Conservation (phyloP, 1,140 invertebrate genomes). For the Pristionchus pacificus region DNA sequence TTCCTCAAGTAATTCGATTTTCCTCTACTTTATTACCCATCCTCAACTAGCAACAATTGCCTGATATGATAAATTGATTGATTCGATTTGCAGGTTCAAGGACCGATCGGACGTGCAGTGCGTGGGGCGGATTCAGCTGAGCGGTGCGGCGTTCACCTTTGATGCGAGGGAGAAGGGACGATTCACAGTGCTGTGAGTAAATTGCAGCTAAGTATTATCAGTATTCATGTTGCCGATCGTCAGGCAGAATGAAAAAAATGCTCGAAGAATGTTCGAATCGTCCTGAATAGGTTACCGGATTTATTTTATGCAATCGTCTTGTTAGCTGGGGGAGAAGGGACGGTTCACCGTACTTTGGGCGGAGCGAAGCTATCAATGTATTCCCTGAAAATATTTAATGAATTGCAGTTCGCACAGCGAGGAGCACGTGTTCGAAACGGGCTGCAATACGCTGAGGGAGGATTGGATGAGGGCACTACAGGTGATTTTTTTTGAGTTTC, state of each 20-base stretch:
- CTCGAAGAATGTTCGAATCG: too few relatives aligned
- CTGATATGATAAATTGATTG: neutral
- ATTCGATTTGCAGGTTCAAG: conserved; percentile 3
- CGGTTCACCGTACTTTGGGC: neutral
- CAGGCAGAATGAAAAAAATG: too few relatives aligned
- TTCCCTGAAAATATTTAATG: neutral
- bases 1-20: neutral
- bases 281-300: too few relatives aligned
- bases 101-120: conserved; percentile 33
- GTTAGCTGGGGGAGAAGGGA: neutral
- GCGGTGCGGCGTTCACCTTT: conserved; percentile 37
- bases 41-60: neutral
- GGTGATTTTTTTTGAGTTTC: too few relatives aligned
- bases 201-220: neutral
- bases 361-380: neutral
- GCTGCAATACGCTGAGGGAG: conserved; percentile 20
- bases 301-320: too few relatives aligned
- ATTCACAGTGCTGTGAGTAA: conserved; percentile 38
- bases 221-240: too few relatives aligned
- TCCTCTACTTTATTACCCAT: neutral
- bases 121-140: conserved; percentile 24
- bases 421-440: conserved; percentile 15
- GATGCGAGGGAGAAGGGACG: conserved; percentile 35
- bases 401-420: conserved; percentile 20
- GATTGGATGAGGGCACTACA: conserved; percentile 32